These are phyloP conservation scores for Cylas formicarius DNA, from an alignment of 1,140 invertebrate species.

Conservation along the genomic window DNA sequence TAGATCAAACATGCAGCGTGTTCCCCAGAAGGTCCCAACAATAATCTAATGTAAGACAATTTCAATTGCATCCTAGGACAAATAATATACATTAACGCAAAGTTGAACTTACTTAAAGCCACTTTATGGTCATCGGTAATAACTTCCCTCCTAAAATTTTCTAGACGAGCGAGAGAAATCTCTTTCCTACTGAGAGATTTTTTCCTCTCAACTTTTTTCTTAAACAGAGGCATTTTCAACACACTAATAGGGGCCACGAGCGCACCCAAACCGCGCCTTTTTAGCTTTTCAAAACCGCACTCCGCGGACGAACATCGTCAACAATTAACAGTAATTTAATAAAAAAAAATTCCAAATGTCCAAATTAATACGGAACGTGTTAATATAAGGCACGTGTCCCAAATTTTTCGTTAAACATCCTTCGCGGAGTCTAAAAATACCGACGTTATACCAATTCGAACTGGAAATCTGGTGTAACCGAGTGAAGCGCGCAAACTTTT, in stretches of 20 bases:
- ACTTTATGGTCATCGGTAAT: slow-evolving; percentile 36
- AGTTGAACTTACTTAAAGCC: slow-evolving; percentile 30
- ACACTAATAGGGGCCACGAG: background rate
- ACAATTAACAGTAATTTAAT: too few species aligned
- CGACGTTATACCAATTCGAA: slow-evolving; percentile 16
- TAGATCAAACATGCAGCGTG: too few species aligned
- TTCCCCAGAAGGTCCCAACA: too few species aligned
- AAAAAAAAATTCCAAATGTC: background rate
- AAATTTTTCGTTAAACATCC: slow-evolving; percentile 9
- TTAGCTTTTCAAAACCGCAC: slow-evolving; percentile 10
- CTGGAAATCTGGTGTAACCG: slow-evolving; percentile 19
- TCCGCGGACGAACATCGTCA: background rate
- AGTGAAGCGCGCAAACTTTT: slow-evolving; percentile 15
- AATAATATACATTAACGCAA: background rate
- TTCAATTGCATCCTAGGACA: too few species aligned
- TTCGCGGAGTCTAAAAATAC: slow-evolving; percentile 15
- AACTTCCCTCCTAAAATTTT: slow-evolving; percentile 38
- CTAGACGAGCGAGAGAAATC: slow-evolving; percentile 33
- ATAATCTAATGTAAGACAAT: too few species aligned
- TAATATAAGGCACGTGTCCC: slow-evolving; percentile 13
- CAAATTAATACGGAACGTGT: slow-evolving; percentile 3
- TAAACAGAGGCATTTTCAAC: slow-evolving; percentile 33
- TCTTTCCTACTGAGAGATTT: slow-evolving; percentile 32
- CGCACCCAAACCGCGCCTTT: background rate
- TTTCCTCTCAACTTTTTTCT: slow-evolving; percentile 29